Conservation (phyloP, 2,113 vertebrate species). For the Sphyrna mokarran region DNA sequence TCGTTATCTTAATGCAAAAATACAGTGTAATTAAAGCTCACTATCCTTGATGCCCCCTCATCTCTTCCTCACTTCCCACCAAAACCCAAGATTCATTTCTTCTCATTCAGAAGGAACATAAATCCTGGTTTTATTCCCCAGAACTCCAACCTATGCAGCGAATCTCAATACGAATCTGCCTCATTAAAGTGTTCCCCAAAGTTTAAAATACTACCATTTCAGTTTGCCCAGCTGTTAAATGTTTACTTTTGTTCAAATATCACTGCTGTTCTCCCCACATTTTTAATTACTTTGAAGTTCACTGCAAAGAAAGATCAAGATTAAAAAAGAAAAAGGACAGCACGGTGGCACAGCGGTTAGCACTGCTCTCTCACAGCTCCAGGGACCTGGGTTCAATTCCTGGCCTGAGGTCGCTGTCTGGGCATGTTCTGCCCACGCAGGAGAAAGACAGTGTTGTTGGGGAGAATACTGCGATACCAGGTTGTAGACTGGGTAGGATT, state of each 20-base stretch:
- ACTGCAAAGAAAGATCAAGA: not conserved
- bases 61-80: not conserved
- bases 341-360: too few species aligned
- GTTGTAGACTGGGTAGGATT: too few species aligned
- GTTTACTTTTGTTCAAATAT: not conserved
- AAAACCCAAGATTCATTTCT: not conserved
- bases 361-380: too few species aligned
- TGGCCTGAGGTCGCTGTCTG: too few species aligned
- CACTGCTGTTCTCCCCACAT: not conserved
- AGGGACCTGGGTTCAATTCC: too few species aligned
- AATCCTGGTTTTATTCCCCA: not conserved
- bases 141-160: not conserved
- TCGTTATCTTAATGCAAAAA: not conserved
- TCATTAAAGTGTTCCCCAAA: not conserved
- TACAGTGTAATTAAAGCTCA: not conserved
- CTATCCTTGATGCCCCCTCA: not conserved
- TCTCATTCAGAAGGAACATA: not conserved
- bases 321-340: not conserved
- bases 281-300: not conserved
- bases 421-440: too few species aligned
- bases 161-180: not conserved
- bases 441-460: too few species aligned
- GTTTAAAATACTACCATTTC: not conserved
- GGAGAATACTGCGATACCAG: too few species aligned
- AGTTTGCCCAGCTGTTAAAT: not conserved